Evolutionary conservation across 2,113 vertebrate species (phyloP).

Genomic region (Notarius lentiginosus): DNA sequence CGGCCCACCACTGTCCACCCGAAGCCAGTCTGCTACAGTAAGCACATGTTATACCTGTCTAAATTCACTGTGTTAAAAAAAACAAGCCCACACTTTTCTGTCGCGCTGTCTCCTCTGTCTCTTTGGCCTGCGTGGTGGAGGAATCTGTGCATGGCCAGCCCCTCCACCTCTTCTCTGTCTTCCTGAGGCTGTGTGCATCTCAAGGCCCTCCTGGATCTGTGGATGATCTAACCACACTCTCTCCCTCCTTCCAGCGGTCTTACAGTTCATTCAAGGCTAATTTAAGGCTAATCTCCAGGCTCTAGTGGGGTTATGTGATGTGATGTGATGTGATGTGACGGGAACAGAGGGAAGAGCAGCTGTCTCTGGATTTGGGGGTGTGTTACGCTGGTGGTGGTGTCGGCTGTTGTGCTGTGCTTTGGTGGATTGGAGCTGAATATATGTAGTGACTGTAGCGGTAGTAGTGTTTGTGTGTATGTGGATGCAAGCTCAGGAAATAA

Average conservation of each 20-base stretch:
- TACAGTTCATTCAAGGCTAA: constrained; percentile 44
- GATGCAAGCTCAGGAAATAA: constrained; percentile 26
- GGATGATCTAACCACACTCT: constrained; percentile 62
- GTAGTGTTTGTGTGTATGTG: constrained; percentile 13
- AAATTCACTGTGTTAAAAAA: constrained; percentile 57
- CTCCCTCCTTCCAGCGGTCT: constrained; percentile 35
- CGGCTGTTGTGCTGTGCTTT: constrained; percentile 35
- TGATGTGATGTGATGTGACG: constrained; percentile 8
- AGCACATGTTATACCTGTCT: constrained; percentile 45
- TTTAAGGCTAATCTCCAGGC: background rate
- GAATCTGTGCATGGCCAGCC: constrained; percentile 51
- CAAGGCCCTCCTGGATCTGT: constrained; percentile 52
- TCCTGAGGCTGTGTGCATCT: constrained; percentile 30
- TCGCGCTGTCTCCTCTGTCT: constrained; percentile 49
- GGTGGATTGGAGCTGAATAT: constrained; percentile 16
- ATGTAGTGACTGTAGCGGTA: background rate
- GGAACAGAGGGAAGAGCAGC: background rate
- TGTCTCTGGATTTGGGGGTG: constrained; percentile 23
- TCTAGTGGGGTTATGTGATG: constrained; percentile 1
- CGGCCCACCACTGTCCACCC: constrained; percentile 68
- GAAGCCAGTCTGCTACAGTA: constrained; percentile 85
- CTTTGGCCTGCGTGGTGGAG: constrained; percentile 54
- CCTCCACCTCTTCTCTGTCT: constrained; percentile 23
- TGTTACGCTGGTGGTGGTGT: constrained; percentile 42
- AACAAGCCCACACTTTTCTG: constrained; percentile 27